phyloP scores from a whole-genome alignment of 2,888 invertebrate genomes.

The Dicyrtoma fusca region DNA sequence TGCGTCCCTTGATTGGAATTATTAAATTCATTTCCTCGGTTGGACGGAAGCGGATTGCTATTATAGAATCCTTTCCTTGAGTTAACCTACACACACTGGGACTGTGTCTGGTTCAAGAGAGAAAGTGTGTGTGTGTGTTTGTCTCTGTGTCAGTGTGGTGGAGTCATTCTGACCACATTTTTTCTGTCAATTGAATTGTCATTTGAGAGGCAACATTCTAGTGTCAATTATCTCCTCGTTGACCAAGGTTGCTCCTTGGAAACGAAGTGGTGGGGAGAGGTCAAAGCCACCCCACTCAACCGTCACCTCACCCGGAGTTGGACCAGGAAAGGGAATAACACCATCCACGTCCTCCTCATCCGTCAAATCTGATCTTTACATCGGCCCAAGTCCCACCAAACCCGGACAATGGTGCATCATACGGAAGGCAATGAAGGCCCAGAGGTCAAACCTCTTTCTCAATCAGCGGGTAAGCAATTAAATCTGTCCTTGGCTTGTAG shows the following conservation, averaged over 20 bases:
- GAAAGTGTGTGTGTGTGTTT: too few species aligned
- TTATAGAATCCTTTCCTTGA: too few species aligned
- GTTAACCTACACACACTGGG: too few species aligned
- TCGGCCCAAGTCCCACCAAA: slow-evolving; percentile 52
- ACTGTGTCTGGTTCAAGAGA: too few species aligned
- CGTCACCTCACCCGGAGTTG: too few species aligned
- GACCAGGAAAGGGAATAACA: slow-evolving; percentile 34
- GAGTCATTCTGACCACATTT: too few species aligned
- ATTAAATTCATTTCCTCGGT: too few species aligned
- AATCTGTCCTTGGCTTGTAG: too few species aligned
- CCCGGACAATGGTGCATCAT: slow-evolving; percentile 56
- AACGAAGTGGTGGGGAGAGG: slow-evolving; percentile 44
- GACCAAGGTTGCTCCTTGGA: slow-evolving; percentile 56
- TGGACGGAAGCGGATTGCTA: too few species aligned
- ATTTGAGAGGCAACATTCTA: slow-evolving; percentile 44
- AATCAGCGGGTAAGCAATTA: slow-evolving; percentile 53
- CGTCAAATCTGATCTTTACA: slow-evolving; percentile 40
- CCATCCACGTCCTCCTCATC: slow-evolving; percentile 31
- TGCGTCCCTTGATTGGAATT: not conserved
- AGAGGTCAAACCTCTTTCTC: slow-evolving; percentile 53
- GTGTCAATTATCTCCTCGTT: slow-evolving; percentile 56
- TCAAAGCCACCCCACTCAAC: too few species aligned
- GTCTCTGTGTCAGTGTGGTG: too few species aligned
- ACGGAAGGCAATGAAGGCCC: slow-evolving; percentile 52
- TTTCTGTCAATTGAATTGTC: too few species aligned